Evolutionary conservation across 2,888 invertebrate genomes (phyloP).

Genomic region (Caenorhabditis drosophilae): DNA sequence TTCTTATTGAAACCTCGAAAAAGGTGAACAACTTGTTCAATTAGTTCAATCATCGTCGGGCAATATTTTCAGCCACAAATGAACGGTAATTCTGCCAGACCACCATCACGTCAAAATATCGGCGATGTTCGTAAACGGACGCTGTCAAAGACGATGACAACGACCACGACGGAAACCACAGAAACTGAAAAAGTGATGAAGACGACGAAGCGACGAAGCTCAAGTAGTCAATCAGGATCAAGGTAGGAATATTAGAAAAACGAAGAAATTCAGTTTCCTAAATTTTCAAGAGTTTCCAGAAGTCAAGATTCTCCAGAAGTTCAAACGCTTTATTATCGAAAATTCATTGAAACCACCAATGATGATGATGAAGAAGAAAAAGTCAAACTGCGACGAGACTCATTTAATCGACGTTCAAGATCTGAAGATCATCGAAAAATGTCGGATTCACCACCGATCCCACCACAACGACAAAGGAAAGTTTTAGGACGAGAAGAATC

Average conservation of each 20-base stretch:
- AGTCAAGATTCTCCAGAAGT: constrained; percentile 26
- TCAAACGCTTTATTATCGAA: constrained; percentile 32
- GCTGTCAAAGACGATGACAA: neutral
- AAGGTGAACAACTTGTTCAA: neutral
- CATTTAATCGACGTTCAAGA: constrained; percentile 10
- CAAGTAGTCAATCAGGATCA: constrained; percentile 26
- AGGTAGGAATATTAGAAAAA: no score
- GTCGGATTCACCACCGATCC: constrained; percentile 1
- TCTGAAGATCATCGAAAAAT: neutral
- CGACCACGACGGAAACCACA: constrained; percentile 25
- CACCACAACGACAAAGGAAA: constrained; percentile 23
- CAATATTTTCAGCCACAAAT: neutral
- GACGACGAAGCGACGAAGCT: constrained; percentile 23
- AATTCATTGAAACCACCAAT: constrained; percentile 20
- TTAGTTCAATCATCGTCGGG: neutral
- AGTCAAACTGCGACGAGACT: constrained; percentile 4
- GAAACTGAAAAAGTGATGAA: constrained; percentile 24
- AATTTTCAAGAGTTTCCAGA: no score
- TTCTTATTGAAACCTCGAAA: constrained; percentile 17
- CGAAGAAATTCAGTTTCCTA: no score
- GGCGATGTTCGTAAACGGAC: constrained; percentile 19
- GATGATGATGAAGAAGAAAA: constrained; percentile 11
- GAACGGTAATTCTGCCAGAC: neutral
- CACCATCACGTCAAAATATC: neutral
- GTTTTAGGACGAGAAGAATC: constrained; percentile 29